Evolutionary conservation across 2,113 vertebrate species (phyloP), one percentile per base, ranked within the genome.

Genomic region (Argyrosomus japonicus): DNA sequence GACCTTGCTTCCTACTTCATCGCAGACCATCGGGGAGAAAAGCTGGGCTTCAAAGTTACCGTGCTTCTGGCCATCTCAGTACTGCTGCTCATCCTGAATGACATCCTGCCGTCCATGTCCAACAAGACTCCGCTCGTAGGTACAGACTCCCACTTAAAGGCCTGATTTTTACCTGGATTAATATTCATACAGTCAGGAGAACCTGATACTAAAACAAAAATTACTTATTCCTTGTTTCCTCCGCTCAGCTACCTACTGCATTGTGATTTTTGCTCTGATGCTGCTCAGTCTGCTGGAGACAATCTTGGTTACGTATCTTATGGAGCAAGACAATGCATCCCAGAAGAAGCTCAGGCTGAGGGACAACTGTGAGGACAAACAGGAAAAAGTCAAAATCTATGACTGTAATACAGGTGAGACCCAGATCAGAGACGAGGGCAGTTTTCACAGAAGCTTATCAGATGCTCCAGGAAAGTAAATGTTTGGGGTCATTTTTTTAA

Each of bases 1-100:
- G 96, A 97, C 62, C 84, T 96, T 50, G 90, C 94, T 29, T 95
- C 96, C 77, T 64, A 95, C 82, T 94, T 95, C 2, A 95, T 96
- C 45, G 90, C 95, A 53, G 95, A 95, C 84, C 84, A 92, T 54
- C 90, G 94, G 0, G 93, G 94, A 29, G 96, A 97, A 78, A 97
- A 97, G 71, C 48, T 95, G 40, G 86, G 93, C 77, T 95, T 95
- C 75, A 95, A 95, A 74, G 92, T 94, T 54, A 95, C 95, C 0
- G 90, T 95, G 54, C 86, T 94, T 48, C 79, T 95, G 54, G 93
- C 92, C 80, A 94, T 94, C 61, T 95, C 95, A 0, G 94, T 95
- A 27, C 90, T 95, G 75, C 86, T 95, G 81, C 93, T 95, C 85
- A 94, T 95, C 81, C 91, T 95, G 12, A 95, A 93, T 5, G 94